Evolutionary conservation across 2,797 vertebrate genomes (phyloP).

Genomic region (Moxostoma hubbsi): DNA sequence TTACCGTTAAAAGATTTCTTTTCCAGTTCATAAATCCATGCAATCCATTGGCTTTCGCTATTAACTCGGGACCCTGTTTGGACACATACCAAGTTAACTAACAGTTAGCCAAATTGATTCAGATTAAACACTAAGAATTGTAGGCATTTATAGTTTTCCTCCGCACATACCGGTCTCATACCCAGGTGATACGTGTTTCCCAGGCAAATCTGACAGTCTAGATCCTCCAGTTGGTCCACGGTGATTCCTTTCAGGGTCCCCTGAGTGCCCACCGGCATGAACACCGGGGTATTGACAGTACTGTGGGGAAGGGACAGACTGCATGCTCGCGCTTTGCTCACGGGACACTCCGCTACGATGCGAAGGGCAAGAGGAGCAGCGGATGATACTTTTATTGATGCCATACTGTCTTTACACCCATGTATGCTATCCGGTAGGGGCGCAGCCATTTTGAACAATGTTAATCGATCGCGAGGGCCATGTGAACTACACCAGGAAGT

Average conservation of each 20-base stretch:
- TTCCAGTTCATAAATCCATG: conserved; percentile 97
- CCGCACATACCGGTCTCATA: conserved; percentile 86
- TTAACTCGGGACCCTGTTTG: conserved; percentile 87
- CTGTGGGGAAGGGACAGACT: conserved; percentile 85
- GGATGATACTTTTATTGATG: conserved; percentile 62
- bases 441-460: conserved; percentile 73
- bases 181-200: conserved; percentile 96
- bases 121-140: not conserved
- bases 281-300: conserved; percentile 85
- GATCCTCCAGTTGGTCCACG: conserved; percentile 83
- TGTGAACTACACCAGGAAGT: conserved; percentile 25
- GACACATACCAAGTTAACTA: not conserved
- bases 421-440: conserved; percentile 40
- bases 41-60: conserved; percentile 85
- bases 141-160: not conserved
- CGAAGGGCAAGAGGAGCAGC: conserved; percentile 73
- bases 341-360: conserved; percentile 85
- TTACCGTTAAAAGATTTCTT: conserved; percentile 90
- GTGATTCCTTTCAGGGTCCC: conserved; percentile 94
- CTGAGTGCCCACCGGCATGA: conserved; percentile 96
- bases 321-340: conserved; percentile 87
- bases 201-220: conserved; percentile 92
- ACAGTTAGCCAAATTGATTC: not conserved
- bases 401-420: conserved; percentile 64
- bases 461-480: not conserved